phyloP scores from a whole-genome alignment of 2,113 vertebrate species.

The Microcebus tavaratra region DNA sequence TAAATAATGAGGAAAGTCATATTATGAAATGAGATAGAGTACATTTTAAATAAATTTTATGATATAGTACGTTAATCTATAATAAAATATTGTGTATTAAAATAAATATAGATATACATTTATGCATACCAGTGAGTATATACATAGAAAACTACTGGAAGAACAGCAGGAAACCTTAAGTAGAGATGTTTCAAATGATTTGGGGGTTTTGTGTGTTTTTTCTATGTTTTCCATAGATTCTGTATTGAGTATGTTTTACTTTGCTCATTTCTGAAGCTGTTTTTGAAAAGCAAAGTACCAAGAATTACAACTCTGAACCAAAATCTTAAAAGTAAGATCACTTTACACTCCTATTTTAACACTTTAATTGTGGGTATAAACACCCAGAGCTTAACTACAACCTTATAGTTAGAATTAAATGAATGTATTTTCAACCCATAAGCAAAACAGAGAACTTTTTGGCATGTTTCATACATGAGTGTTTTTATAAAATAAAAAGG shows the following conservation, averaged over 20 bases:
- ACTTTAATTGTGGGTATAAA: neutral
- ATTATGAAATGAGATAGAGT: neutral
- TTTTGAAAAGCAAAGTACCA: constrained; percentile 6
- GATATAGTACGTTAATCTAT: neutral
- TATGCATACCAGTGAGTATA: neutral
- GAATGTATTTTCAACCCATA: neutral
- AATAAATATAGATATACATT: neutral
- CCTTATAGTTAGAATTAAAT: neutral
- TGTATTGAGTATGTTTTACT: neutral
- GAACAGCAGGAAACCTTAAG: neutral
- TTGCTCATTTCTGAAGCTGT: neutral
- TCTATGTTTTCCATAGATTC: neutral
- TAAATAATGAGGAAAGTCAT: neutral
- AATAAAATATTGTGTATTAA: neutral
- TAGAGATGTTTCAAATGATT: neutral
- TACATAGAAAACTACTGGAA: neutral
- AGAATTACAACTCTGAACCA: neutral
- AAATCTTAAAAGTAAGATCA: neutral
- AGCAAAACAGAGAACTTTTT: neutral
- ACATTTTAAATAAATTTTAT: constrained; percentile 14
- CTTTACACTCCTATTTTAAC: neutral
- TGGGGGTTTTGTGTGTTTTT: neutral
- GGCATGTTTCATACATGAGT: neutral
- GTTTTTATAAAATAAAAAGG: neutral
- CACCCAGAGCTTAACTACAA: neutral